These are phyloP conservation scores for Heterocephalus glaber DNA, from an alignment of 2,113 vertebrate genomes.

Conservation along the genomic window DNA sequence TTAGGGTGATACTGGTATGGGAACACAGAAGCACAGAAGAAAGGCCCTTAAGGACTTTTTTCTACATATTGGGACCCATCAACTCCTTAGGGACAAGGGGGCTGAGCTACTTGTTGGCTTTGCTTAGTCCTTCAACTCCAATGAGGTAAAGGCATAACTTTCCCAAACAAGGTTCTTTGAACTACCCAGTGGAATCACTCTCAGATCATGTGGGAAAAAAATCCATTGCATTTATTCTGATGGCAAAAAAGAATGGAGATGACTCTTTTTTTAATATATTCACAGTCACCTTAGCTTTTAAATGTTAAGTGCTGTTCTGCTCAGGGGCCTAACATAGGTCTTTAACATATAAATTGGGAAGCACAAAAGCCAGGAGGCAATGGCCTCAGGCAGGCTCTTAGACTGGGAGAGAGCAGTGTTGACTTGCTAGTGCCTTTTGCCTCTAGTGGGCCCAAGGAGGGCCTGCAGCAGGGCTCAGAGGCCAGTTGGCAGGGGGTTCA, in stretches of 20 bases:
- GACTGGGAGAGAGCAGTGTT: not conserved
- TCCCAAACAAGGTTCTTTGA: not conserved
- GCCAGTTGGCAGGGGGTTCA: too few species aligned
- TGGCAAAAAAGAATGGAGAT: not conserved
- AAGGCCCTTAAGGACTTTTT: not conserved
- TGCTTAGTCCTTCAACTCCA: not conserved
- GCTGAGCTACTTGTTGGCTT: not conserved
- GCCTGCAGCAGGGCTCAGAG: too few species aligned
- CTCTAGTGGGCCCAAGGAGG: too few species aligned
- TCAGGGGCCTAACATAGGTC: not conserved
- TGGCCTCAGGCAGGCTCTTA: not conserved
- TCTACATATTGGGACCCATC: not conserved
- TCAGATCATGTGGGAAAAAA: not conserved
- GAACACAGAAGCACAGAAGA: not conserved
- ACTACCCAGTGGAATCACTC: not conserved
- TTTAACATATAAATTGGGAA: not conserved
- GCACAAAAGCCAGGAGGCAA: not conserved
- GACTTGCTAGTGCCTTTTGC: too few species aligned
- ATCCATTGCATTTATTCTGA: not conserved
- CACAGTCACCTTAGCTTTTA: not conserved
- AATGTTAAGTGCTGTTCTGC: not conserved
- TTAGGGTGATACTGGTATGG: not conserved
- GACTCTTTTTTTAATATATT: not conserved
- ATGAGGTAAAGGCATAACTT: not conserved
- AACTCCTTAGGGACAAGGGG: not conserved